These are phyloP conservation scores for Hymenochirus boettgeri DNA, from an alignment of 2,113 vertebrate genomes.

Conservation along the genomic window DNA sequence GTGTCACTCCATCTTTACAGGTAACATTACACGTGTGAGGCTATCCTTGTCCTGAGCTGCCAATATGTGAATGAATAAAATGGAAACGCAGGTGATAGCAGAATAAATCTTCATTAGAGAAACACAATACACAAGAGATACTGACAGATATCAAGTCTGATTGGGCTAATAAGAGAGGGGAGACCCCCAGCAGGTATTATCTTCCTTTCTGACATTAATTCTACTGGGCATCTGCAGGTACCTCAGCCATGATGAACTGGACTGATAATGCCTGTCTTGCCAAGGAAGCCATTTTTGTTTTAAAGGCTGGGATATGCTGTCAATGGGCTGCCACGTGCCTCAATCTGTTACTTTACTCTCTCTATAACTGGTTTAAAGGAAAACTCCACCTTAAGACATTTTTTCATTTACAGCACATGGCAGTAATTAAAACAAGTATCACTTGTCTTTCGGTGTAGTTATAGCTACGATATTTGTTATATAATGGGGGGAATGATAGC, in stretches of 20 bases:
- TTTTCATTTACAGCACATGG: too few relatives aligned
- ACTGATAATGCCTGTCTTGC: background rate
- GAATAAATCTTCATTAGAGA: constrained; percentile 18
- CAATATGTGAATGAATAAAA: constrained; percentile 10
- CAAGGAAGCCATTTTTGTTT: too few relatives aligned
- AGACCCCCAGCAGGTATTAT: background rate
- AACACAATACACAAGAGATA: background rate
- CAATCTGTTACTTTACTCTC: too few relatives aligned
- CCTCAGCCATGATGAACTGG: background rate
- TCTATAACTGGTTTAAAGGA: too few relatives aligned
- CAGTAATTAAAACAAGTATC: too few relatives aligned
- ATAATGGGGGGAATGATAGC: too few relatives aligned
- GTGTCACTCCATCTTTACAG: too few relatives aligned
- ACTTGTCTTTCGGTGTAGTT: too few relatives aligned
- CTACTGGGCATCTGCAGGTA: background rate
- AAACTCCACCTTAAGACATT: too few relatives aligned
- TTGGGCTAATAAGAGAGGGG: background rate
- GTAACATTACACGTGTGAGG: background rate
- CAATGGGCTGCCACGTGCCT: too few relatives aligned
- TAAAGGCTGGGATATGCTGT: too few relatives aligned
- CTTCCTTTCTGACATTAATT: background rate
- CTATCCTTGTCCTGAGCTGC: background rate
- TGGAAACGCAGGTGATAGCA: background rate
- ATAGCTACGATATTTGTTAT: too few relatives aligned
- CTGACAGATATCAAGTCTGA: constrained; percentile 1